A percentile compares a stretch with the other conserved stretches of the same genome.
Evolutionary conservation across 2,888 invertebrate species (phyloP).

Genomic region (Diarsia dahlii): DNA sequence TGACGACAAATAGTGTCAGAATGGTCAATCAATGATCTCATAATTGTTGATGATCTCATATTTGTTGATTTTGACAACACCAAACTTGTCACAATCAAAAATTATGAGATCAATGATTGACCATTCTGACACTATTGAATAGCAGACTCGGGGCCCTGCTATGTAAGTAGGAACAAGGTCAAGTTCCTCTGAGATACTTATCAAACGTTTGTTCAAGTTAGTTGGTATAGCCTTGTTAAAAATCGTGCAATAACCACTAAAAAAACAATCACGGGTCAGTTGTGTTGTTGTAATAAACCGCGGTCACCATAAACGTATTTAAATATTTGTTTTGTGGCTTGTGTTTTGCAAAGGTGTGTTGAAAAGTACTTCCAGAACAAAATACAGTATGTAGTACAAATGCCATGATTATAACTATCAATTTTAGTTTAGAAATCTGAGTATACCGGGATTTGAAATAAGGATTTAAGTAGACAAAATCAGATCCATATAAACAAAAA

Average conservation of each 20-base stretch:
- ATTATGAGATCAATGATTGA: too few relatives aligned
- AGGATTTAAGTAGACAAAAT: neutral
- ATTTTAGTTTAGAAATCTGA: neutral
- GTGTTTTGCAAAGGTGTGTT: neutral
- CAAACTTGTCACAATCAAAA: too few relatives aligned
- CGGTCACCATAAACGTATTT: constrained; percentile 15
- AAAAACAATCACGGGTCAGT: constrained; percentile 7
- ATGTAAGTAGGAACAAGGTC: constrained; percentile 39
- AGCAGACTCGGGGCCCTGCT: neutral
- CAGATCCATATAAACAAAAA: neutral
- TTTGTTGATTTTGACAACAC: too few relatives aligned
- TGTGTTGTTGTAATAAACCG: constrained; percentile 14
- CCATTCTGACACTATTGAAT: too few relatives aligned
- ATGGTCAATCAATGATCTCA: too few relatives aligned
- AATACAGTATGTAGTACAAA: neutral
- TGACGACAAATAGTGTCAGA: constrained; percentile 10
- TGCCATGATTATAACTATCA: neutral
- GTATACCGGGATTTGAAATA: neutral
- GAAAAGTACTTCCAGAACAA: neutral
- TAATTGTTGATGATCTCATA: too few relatives aligned
- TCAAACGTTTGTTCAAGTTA: neutral
- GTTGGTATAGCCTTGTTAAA: constrained; percentile 29
- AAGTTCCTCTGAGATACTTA: constrained; percentile 26
- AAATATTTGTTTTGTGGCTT: constrained; percentile 25
- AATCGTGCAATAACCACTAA: constrained; percentile 18